These are phyloP conservation scores for Salvelinus namaycush DNA, from an alignment of 2,113 vertebrate genomes.

Conservation along the genomic window DNA sequence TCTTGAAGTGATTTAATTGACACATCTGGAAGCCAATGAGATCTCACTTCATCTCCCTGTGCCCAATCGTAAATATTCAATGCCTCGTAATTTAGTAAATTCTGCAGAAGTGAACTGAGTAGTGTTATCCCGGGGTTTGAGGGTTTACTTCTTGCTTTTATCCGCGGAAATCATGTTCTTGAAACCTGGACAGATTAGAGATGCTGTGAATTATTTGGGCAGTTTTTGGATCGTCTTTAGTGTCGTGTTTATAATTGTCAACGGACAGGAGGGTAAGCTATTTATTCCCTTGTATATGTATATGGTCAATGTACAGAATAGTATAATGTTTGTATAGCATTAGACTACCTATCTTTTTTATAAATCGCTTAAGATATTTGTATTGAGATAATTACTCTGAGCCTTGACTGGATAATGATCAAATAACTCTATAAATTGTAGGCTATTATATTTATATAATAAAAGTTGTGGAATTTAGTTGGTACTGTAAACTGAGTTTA, in stretches of 20 bases:
- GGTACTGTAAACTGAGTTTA: too few relatives aligned
- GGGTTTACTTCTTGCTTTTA: constrained; percentile 44
- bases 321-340: too few relatives aligned
- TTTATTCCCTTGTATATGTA: neutral
- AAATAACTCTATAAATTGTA: too few relatives aligned
- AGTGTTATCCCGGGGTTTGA: constrained; percentile 1
- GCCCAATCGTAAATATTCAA: constrained; percentile 57
- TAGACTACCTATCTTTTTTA: too few relatives aligned
- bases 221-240: constrained; percentile 54
- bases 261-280: constrained; percentile 71
- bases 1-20: constrained; percentile 46
- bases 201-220: constrained; percentile 45
- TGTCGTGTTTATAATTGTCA: constrained; percentile 44
- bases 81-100: constrained; percentile 30
- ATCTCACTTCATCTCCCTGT: constrained; percentile 11
- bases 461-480: too few relatives aligned
- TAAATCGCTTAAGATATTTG: too few relatives aligned
- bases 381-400: too few relatives aligned
- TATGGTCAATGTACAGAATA: neutral
- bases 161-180: constrained; percentile 62
- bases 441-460: too few relatives aligned
- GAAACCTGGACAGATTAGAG: constrained; percentile 34
- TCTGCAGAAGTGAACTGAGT: constrained; percentile 20
- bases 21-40: constrained; percentile 51
- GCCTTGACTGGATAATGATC: too few relatives aligned